Evolutionary conservation across 1,140 invertebrate genomes (phyloP), one percentile per base, ranked within the genome.

Genomic region (Orius insidiosus): DNA sequence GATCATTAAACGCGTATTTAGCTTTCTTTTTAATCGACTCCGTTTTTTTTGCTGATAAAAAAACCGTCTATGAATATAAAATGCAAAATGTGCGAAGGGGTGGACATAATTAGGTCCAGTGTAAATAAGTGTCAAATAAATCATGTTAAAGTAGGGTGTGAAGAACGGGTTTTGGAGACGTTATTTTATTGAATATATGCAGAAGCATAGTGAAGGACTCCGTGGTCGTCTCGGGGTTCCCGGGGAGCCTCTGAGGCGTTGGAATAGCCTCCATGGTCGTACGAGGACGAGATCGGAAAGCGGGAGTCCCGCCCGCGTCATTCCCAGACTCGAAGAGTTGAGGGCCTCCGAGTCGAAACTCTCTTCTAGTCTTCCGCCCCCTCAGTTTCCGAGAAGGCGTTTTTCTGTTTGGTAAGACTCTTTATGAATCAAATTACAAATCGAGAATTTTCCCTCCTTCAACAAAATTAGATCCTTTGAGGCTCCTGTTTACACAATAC

Each of bases 341-440:
- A 46, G 54, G 41, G 55, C 54, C 52, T 56, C 53, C 53, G 56
- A 54, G 52, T 57, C 50, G 54, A 54, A 42, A 34, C 55, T 44
- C 51, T 47, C 42, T 53, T 56, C 52, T 52, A 55, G 38, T 47
- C 47, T 35, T 10, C 48, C 52, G 9, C 53, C 56, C 11, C 52
- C 54, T 57, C 38, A 50, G 45, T 54, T 43, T 46, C 54, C 46
- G 42, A 48, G 44, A 58, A 56, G 68, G 43, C 55, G 68, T 19
- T 69, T 69, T 52, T 69, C 68, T 47, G 67, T 69, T 40, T 71
- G 68, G 68, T 69, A 58, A 67, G 65, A 57, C 7, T 24, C 24
- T 24, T 7, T 24, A 3, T n/a, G n/a, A n/a, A n/a, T n/a, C n/a
- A n/a, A n/a, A n/a, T n/a, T n/a, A n/a, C n/a, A n/a, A n/a, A n/a